Evolutionary conservation across 1,140 invertebrate genomes (phyloP).

Genomic region (Bombus confusus): DNA sequence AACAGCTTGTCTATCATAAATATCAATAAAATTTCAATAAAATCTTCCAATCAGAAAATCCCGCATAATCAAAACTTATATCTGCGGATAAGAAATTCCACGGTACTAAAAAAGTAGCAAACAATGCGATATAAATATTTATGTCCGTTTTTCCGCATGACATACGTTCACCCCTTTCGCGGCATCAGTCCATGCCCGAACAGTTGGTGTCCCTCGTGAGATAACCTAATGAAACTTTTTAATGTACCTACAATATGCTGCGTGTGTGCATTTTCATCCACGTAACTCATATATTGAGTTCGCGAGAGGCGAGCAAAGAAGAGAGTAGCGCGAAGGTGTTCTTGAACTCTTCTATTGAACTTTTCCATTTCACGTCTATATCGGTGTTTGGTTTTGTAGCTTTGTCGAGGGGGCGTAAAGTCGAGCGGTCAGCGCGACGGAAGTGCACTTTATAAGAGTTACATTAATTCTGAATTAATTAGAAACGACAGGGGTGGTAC

Average conservation of each 20-base stretch:
- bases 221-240: constrained; percentile 44
- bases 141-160: not conserved
- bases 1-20: not conserved
- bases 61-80: not conserved
- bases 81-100: not conserved
- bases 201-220: not conserved
- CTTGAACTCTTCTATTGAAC: constrained; percentile 53
- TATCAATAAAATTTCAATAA: not conserved
- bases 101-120: not conserved
- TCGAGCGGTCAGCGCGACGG: not conserved
- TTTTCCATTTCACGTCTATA: constrained; percentile 48
- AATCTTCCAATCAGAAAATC: not conserved
- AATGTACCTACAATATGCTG: constrained; percentile 7
- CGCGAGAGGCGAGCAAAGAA: too few relatives aligned
- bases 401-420: constrained; percentile 11
- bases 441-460: constrained; percentile 25
- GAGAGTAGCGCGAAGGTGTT: not conserved
- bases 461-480: constrained; percentile 38
- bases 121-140: constrained; percentile 37
- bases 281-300: not conserved
- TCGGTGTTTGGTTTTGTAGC: constrained; percentile 33
- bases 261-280: not conserved
- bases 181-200: not conserved
- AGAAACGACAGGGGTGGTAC: not conserved
- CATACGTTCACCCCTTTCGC: constrained; percentile 2